Conservation (phyloP, 2,113 vertebrate species). For the Macquaria australasica region DNA sequence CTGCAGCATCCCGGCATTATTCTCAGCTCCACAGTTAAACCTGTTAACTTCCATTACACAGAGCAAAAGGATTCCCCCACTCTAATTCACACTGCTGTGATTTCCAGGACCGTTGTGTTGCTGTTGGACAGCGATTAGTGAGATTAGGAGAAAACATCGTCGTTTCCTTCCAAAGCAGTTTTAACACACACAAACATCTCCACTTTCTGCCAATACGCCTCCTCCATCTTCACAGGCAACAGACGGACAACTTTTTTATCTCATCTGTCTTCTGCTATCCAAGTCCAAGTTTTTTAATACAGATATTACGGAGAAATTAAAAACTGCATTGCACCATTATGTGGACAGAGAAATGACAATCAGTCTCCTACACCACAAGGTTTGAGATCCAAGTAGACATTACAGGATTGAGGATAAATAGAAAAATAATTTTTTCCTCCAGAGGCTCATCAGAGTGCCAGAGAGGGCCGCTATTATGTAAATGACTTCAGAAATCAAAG, state of each 20-base stretch:
- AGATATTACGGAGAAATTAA: too few relatives aligned
- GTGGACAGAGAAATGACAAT: neutral
- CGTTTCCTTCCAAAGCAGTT: slow-evolving; percentile 26
- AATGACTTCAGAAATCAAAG: slow-evolving; percentile 55
- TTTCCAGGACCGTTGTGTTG: slow-evolving; percentile 8
- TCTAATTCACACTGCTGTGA: slow-evolving; percentile 27
- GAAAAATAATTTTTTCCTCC: neutral
- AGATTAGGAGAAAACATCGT: slow-evolving; percentile 18
- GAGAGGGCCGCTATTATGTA: slow-evolving; percentile 30
- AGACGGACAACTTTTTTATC: neutral
- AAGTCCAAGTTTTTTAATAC: too few relatives aligned
- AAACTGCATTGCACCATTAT: neutral
- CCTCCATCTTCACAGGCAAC: neutral
- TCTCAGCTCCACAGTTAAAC: slow-evolving; percentile 52
- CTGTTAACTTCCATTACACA: slow-evolving; percentile 47
- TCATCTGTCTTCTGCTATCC: too few relatives aligned
- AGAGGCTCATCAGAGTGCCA: neutral
- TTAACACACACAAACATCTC: slow-evolving; percentile 16
- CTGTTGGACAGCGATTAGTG: slow-evolving; percentile 38
- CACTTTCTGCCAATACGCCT: slow-evolving; percentile 2
- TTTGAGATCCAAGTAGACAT: neutral
- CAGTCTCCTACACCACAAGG: neutral
- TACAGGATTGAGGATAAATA: neutral
- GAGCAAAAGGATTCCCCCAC: slow-evolving; percentile 24
- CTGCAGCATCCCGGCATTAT: slow-evolving; percentile 46